A percentile compares a stretch with the other conserved stretches of the same genome.
phyloP scores from a whole-genome alignment of 2,797 vertebrate species.

The Anisognathus igniventris region DNA sequence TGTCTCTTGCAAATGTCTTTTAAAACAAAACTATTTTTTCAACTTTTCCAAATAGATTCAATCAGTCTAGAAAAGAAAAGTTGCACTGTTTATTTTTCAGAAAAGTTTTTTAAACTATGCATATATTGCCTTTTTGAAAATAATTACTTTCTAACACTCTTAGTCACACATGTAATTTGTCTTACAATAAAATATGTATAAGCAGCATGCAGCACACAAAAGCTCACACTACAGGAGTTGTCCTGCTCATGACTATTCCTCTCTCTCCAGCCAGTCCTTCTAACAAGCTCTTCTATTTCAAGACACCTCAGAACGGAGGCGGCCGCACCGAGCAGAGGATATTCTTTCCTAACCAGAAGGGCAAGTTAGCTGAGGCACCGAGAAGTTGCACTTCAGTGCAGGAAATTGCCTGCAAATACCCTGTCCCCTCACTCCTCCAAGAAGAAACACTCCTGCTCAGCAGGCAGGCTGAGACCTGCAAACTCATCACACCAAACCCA shows the following conservation, averaged over 20 bases:
- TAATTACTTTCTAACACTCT: neutral
- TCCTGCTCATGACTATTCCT: neutral
- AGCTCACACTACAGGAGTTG: neutral
- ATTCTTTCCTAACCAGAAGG: neutral
- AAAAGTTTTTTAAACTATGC: neutral
- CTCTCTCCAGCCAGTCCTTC: neutral
- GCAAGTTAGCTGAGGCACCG: neutral
- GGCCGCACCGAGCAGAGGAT: fast-evolving
- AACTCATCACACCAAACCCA: neutral
- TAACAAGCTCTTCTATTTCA: neutral
- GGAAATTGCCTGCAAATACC: neutral
- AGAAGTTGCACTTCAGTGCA: neutral
- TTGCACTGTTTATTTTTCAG: neutral
- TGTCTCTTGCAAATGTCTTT: slow-evolving; percentile 11
- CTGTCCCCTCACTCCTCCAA: neutral
- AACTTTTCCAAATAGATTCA: slow-evolving; percentile 33
- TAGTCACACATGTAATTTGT: slow-evolving; percentile 11
- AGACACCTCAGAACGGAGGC: neutral
- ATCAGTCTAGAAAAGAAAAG: neutral
- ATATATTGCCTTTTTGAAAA: slow-evolving; percentile 18
- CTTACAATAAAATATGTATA: slow-evolving; percentile 8
- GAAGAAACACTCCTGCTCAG: neutral
- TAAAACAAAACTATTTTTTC: slow-evolving; percentile 25
- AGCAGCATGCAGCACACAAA: neutral
- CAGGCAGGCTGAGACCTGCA: neutral